Conservation (phyloP, 2,888 invertebrate genomes). For the Tineola bisselliella region DNA sequence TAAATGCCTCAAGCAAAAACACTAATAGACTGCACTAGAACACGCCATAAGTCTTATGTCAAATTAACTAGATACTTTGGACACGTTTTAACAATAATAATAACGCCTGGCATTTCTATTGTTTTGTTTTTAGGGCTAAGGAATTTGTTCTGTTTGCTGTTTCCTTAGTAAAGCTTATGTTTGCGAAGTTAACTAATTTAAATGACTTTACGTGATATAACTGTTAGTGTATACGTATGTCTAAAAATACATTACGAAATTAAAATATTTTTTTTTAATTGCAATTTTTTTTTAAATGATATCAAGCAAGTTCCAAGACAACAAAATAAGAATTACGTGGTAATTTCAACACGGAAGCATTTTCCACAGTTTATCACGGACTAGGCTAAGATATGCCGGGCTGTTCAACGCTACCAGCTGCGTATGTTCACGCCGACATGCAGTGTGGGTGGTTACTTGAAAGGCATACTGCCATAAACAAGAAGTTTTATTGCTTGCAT, state of each 20-base stretch:
- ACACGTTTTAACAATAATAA: slow-evolving; percentile 8
- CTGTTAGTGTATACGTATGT: no score
- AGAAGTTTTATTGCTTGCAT: neutral
- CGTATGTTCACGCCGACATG: slow-evolving; percentile 2
- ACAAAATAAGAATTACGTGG: neutral
- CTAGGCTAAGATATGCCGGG: neutral
- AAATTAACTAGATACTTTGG: neutral
- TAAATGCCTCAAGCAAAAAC: neutral
- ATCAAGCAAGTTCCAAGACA: neutral
- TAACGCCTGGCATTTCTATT: neutral
- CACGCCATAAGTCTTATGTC: neutral
- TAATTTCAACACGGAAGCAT: neutral
- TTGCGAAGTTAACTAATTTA: no score
- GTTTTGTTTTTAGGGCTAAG: no score
- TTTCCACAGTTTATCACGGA: neutral
- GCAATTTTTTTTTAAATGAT: no score
- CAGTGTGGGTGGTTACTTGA: slow-evolving; percentile 3
- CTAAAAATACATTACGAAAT: no score
- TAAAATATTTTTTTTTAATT: no score
- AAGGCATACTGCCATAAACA: neutral
- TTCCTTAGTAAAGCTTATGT: no score
- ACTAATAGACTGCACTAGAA: neutral
- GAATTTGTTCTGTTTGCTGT: no score
- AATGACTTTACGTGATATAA: no score
- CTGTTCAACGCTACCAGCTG: slow-evolving; percentile 8